These are phyloP conservation scores for Iselma pallidipennis DNA, from an alignment of 2,888 invertebrate species.

Conservation along the genomic window DNA sequence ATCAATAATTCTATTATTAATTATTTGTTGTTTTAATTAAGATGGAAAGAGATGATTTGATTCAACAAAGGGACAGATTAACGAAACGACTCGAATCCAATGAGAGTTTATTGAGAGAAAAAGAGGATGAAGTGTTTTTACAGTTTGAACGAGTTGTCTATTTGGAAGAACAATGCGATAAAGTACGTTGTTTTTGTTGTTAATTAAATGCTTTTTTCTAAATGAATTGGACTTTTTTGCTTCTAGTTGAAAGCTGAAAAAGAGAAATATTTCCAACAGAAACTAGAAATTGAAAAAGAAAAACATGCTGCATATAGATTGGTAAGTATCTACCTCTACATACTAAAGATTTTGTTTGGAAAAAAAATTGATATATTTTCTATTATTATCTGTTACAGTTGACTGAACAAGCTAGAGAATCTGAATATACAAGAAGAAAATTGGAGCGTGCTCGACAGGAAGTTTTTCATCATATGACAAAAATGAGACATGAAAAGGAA, in stretches of 20 bases:
- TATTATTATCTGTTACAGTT: conserved; percentile 51
- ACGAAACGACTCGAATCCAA: conserved; percentile 61
- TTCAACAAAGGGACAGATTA: conserved; percentile 58
- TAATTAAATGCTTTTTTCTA: neutral
- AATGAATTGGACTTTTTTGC: conserved; percentile 17
- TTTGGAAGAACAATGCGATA: conserved; percentile 63
- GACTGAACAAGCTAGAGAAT: conserved; percentile 62
- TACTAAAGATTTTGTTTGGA: conserved; percentile 1
- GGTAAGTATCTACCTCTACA: conserved; percentile 44
- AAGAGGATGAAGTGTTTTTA: conserved; percentile 65
- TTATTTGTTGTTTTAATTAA: conserved; percentile 38
- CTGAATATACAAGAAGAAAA: conserved; percentile 61
- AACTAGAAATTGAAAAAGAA: conserved; percentile 56
- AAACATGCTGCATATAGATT: conserved; percentile 56
- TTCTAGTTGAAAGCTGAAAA: conserved; percentile 57
- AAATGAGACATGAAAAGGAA: conserved; percentile 62
- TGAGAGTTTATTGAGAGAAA: conserved; percentile 61
- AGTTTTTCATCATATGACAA: conserved; percentile 63
- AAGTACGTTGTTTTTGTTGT: conserved; percentile 44
- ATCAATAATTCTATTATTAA: conserved; percentile 7
- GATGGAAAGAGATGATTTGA: conserved; percentile 63
- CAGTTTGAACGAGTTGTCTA: conserved; percentile 63
- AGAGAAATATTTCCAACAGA: conserved; percentile 56
- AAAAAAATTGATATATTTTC: conserved; percentile 5
- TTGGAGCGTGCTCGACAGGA: conserved; percentile 63